Base-by-base conservation (phyloP, 2,797 vertebrate species). In the Chelmon rostratus region DNA sequence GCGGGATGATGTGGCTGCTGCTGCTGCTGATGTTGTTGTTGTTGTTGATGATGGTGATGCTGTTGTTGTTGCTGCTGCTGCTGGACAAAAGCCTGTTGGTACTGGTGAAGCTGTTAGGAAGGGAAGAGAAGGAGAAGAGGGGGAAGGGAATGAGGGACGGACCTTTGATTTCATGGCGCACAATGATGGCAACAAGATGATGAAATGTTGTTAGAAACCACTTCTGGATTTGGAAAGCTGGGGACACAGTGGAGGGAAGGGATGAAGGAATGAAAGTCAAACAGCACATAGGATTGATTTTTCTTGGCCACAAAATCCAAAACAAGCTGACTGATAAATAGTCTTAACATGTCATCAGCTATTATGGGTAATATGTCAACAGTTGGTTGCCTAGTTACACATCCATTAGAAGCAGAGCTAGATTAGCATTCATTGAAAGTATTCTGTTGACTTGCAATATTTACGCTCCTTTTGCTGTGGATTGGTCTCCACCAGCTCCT, bases 21-120 rank as follows among this genome's bases (percentile, higher is more conserved):
- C 4, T 95, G 88, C 38, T 92, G 82, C 31, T 93, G 79, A 0
- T 76, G 84, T 28, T 97, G 96, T 91, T 37, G 76, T 0, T 72
- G 76, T 0, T 76, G 82, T 28, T 96, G 97, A 1, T 97, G 97
- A 47, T 97, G 96, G 81, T 96, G 92, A 88, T 74, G 90, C 0
- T 65, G 89, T 0, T 96, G 89, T 33, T 93, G 87, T 3, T 95
- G 91, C 19, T 96, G 96, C 3, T 93, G 95, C 44, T 98, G 97
- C 71, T 97, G 97, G 67, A 96, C 86, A 90, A 98, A 96, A 66
- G 96, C 94, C 90, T 98, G 97, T 89, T 98, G 97, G 86, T 97
- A 98, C 67, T 98, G 98, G 86, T 98, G 97, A 95, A 97, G 91
- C 97, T 98, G 92, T 81, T 21, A 62, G 77, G 87, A 62, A 59